Conservation (phyloP, 2,888 invertebrate species). For the Artemia sinica region DNA sequence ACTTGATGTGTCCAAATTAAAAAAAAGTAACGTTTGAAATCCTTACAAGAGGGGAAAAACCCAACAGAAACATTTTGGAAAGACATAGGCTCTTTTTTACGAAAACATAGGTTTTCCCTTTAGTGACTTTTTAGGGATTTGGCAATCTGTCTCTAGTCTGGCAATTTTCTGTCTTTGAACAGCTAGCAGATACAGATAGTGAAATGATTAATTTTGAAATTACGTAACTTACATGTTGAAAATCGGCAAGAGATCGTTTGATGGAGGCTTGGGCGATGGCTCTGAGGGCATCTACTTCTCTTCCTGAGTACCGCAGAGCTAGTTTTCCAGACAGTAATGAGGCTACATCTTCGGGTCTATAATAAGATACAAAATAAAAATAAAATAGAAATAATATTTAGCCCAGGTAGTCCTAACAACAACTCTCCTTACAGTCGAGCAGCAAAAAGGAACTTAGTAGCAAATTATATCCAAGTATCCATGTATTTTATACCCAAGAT, state of each 20-base stretch:
- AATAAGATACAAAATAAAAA: constrained; percentile 21
- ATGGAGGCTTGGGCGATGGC: constrained; percentile 89
- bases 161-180: too few species aligned
- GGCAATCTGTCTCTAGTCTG: too few species aligned
- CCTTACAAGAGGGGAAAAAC: too few species aligned
- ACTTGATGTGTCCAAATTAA: too few species aligned
- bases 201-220: not conserved
- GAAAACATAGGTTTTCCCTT: too few species aligned
- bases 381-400: not conserved
- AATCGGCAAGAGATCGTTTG: constrained; percentile 88
- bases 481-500: too few species aligned
- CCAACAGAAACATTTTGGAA: too few species aligned
- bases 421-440: constrained; percentile 1
- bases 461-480: not conserved
- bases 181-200: not conserved
- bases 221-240: constrained; percentile 43
- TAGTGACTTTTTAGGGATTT: too few species aligned
- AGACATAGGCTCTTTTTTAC: too few species aligned
- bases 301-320: constrained; percentile 86
- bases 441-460: constrained; percentile 4
- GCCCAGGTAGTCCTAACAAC: not conserved
- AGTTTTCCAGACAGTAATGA: constrained; percentile 89
- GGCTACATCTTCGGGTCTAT: constrained; percentile 81
- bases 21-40: too few species aligned
- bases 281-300: constrained; percentile 94